Percentiles rank a stretch among this genome's conserved stretches.
phyloP scores from a whole-genome alignment of 2,113 vertebrate genomes.

The Macquaria ambigua region DNA sequence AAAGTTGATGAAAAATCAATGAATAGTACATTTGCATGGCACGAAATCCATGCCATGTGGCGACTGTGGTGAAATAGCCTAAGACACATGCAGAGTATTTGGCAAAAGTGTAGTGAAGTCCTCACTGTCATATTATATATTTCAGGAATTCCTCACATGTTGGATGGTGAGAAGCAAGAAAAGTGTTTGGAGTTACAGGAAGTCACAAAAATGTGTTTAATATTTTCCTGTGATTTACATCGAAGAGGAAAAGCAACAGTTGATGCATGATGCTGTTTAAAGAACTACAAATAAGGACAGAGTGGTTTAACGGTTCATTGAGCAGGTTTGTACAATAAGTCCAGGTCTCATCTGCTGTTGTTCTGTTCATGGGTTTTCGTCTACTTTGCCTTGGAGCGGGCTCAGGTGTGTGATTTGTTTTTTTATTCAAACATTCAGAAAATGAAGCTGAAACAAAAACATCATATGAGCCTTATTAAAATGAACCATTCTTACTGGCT shows the following conservation, averaged over 20 bases:
- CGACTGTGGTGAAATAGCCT: too few relatives aligned
- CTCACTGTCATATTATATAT: neutral
- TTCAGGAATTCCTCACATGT: neutral
- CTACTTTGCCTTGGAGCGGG: neutral
- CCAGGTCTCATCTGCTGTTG: constrained; percentile 13
- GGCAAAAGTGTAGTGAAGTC: neutral
- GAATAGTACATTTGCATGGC: too few relatives aligned
- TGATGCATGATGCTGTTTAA: neutral
- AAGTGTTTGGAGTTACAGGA: too few relatives aligned
- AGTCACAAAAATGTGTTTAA: too few relatives aligned
- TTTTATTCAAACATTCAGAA: neutral
- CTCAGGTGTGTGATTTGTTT: neutral
- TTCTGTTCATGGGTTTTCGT: neutral
- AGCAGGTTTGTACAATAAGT: neutral
- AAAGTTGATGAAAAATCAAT: too few relatives aligned
- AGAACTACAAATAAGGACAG: neutral
- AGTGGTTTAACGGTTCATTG: neutral
- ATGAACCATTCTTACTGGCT: too few relatives aligned
- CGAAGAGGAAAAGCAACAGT: neutral
- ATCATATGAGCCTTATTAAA: neutral
- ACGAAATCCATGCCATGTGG: too few relatives aligned
- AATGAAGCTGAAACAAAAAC: neutral
- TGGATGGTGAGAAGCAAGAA: too few relatives aligned
- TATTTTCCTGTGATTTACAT: too few relatives aligned
- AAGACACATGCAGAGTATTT: too few relatives aligned